Evolutionary conservation across 2,113 vertebrate genomes (phyloP), one percentile per base, ranked within the genome.

Genomic region (Barbus barbus): DNA sequence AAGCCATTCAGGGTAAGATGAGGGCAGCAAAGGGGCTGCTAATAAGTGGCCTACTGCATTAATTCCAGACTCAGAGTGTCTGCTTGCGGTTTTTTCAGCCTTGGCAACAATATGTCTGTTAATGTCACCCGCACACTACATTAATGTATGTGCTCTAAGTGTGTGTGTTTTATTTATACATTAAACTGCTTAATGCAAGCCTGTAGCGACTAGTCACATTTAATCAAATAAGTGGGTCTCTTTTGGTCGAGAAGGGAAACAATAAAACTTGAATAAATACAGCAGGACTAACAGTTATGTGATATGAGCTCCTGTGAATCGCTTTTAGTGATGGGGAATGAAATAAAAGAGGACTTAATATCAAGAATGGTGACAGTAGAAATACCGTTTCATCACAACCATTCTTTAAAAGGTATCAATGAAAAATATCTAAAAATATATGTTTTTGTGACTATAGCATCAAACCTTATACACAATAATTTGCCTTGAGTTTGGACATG

Each of bases 181-280:
- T n/a, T 28, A 5, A 69, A 67, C 58, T 46, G 46, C 85, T 83
- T 53, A 85, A 71, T 84, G 79, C 28, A 73, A 67, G 75, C 77
- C 84, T 48, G 14, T 60, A 77, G 82, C 82, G 28, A 80, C 79
- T 71, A 38, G 67, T 86, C 82, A 82, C 41, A 85, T 88, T 85
- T 83, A 78, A 88, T 88, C 28, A 80, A 86, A 85, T 77, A 80
- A 14, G 41, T 61, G 51, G 38, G 44, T 13, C 9, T 38, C 24
- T 78, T 79, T 73, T 13, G 44, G 38, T 20, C 33, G 13, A 60
- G 48, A 82, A 33, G 28, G 14, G n/a, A 74, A 38, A 72, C 63
- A 58, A 78, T 83, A 78, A 74, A 73, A 24, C 14, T 20, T 36
- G 20, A 26, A 82, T 48, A 77, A 26, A 31, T 65, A 65, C 13